These are phyloP conservation scores for Menura novaehollandiae DNA, from an alignment of 2,113 vertebrate species.

Conservation along the genomic window DNA sequence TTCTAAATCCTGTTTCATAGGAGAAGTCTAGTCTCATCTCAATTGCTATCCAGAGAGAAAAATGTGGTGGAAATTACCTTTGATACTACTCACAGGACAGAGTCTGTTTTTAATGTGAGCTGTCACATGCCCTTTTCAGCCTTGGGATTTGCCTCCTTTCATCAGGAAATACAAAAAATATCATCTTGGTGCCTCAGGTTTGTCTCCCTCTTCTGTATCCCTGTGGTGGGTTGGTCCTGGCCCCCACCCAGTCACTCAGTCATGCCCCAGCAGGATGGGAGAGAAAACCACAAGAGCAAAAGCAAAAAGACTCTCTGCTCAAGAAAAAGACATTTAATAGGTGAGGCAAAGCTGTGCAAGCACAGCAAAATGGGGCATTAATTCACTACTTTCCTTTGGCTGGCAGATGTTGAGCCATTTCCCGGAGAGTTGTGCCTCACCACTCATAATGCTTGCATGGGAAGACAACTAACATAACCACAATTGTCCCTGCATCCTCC, in stretches of 20 bases:
- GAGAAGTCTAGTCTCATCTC: neutral
- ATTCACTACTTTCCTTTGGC: neutral
- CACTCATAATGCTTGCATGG: accelerated
- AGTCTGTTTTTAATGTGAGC: neutral
- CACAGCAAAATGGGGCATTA: neutral
- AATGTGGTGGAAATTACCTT: neutral
- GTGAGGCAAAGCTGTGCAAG: neutral
- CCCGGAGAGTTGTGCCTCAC: neutral
- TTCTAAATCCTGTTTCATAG: neutral
- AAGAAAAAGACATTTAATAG: neutral
- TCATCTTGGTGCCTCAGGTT: neutral
- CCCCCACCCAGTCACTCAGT: accelerated
- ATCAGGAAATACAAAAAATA: neutral
- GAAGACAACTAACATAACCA: neutral
- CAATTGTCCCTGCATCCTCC: neutral
- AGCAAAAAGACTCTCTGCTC: neutral
- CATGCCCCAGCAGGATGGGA: accelerated
- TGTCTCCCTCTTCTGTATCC: neutral
- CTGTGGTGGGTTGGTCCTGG: neutral
- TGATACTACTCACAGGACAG: neutral
- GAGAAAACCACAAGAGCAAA: neutral
- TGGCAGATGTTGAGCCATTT: neutral
- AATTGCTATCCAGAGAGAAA: neutral
- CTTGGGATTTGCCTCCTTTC: neutral
- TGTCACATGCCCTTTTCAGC: neutral